Conservation (phyloP, 1,140 invertebrate genomes). For the Pseudomyrmex dendroicus region DNA sequence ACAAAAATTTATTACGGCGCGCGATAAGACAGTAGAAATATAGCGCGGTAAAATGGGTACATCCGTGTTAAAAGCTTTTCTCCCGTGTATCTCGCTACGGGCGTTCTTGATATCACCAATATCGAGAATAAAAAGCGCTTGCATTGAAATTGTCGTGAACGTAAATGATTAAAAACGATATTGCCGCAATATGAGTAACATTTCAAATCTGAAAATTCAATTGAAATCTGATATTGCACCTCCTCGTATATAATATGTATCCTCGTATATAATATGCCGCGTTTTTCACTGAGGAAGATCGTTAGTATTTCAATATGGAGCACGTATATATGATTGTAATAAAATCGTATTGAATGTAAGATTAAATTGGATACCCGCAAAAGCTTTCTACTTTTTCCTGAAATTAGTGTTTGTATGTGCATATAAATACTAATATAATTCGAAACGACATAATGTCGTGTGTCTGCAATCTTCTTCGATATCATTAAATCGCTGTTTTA, state of each 20-base stretch:
- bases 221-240: conserved; percentile 44
- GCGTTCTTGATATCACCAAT: conserved; percentile 48
- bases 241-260: neutral
- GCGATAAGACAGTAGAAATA: conserved; percentile 44
- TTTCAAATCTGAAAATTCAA: too few species aligned
- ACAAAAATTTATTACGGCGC: conserved; percentile 30
- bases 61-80: conserved; percentile 37
- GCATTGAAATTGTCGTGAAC: conserved; percentile 41
- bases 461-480: too few species aligned
- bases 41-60: conserved; percentile 42
- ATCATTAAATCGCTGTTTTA: too few species aligned
- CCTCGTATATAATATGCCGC: neutral
- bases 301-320: conserved; percentile 5
- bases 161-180: conserved; percentile 53
- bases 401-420: neutral
- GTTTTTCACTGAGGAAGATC: conserved; percentile 16
- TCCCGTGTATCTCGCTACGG: conserved; percentile 1
- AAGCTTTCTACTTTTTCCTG: neutral
- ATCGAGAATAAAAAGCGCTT: conserved; percentile 53
- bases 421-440: neutral
- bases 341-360: conserved; percentile 1
- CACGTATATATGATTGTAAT: neutral
- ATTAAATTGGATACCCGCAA: conserved; percentile 11
- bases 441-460: too few species aligned
- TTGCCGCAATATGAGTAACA: neutral